A percentile compares a stretch with the other conserved stretches of the same genome.
These are phyloP conservation scores for Idaea biselata DNA, from an alignment of 2,888 invertebrate genomes.

Conservation along the genomic window DNA sequence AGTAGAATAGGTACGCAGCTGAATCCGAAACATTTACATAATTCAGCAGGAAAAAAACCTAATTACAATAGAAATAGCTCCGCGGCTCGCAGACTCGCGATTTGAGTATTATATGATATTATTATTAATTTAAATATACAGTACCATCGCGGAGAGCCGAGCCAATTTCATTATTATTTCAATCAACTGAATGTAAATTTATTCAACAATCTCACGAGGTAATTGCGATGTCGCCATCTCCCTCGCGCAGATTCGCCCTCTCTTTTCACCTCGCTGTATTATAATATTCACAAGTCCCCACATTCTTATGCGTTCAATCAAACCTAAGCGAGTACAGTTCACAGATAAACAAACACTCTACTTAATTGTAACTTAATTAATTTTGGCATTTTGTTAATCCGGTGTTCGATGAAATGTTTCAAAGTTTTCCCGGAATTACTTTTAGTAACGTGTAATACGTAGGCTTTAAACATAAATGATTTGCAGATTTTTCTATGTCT, in stretches of 20 bases:
- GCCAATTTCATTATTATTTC: constrained; percentile 81
- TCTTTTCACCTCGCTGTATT: constrained; percentile 43
- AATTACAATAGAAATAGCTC: constrained; percentile 68
- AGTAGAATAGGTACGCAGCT: not conserved
- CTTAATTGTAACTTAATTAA: not conserved
- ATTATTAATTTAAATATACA: constrained; percentile 80
- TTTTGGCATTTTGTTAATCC: not conserved
- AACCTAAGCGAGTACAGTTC: constrained; percentile 61
- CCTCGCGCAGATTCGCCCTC: constrained; percentile 32
- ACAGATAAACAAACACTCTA: constrained; percentile 15
- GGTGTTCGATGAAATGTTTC: no score
- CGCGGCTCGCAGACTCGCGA: constrained; percentile 51
- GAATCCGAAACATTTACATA: constrained; percentile 36
- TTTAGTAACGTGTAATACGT: no score
- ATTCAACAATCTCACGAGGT: constrained; percentile 81
- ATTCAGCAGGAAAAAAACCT: constrained; percentile 53
- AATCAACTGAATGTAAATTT: constrained; percentile 81
- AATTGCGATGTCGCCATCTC: constrained; percentile 69
- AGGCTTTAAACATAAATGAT: no score
- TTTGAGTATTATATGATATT: constrained; percentile 76
- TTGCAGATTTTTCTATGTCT: no score
- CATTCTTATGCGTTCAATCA: constrained; percentile 79
- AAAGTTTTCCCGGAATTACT: no score
- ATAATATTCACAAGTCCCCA: constrained; percentile 57
- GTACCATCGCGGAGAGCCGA: constrained; percentile 70